Base-by-base conservation (phyloP, 2,888 invertebrate genomes). In the Lacanobia oleracea region DNA sequence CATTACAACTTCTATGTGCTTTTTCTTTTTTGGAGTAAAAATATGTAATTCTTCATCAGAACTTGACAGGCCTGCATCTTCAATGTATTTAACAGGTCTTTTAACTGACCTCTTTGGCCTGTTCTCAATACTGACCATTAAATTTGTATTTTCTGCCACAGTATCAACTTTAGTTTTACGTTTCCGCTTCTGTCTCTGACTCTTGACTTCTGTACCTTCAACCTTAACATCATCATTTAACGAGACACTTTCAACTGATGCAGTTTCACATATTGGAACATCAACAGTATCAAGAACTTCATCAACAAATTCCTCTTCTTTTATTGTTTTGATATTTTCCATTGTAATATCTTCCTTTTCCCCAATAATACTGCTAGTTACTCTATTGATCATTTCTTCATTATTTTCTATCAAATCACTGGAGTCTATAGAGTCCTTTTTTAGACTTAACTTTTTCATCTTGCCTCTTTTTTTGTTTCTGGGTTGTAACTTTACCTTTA, bases 11-110 rank as follows among this genome's bases (percentile, higher is more conserved):
- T 85, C 80, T 53, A 70, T 23, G 33, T 77, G 84, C 53, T 86
- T 90, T 78, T 92, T 93, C 88, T 94, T 96, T 85, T 94, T 95
- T 43, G 94, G 94, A 61, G 94, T 94, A 85, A 95, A 95, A 45
- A 95, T 94, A 83, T 93, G 91, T 62, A 94, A 86, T 68, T 95
- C 94, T 77, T 96, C 96, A 91, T 95, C 95, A 67, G 95, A 94
- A 88, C 94, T 94, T 50, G 89, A 88, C 8, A 91, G 53, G 43
- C 82, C 77, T 57, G 87, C 82, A 83, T 94, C 91, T 75, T 94
- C 93, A 79, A 81, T 78, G 85, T 95, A 96, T 87, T 95, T 95
- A 12, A 93, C 80, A 69, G 95, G 95, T 86, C 90, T 94, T 83
- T 93, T 94, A 2, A 90, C 85, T 79, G 85, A 91, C 75, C 95